Evolutionary conservation across 2,888 invertebrate species (phyloP).

Genomic region (Oxyteleia sp.): DNA sequence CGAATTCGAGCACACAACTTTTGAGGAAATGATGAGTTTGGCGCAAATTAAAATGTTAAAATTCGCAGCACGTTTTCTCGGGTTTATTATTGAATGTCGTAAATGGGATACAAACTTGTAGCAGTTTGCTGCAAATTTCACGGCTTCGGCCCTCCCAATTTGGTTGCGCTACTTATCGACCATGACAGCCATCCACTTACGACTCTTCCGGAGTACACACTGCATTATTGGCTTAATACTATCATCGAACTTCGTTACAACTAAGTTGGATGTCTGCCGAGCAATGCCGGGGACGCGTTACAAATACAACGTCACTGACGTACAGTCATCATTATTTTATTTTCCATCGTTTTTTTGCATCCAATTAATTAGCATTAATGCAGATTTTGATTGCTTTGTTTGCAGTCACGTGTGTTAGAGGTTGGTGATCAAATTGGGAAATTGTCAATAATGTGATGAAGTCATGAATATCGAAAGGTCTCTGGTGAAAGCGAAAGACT

Average conservation of each 20-base stretch:
- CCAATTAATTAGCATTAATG: neutral
- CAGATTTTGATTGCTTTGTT: neutral
- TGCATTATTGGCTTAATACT: constrained; percentile 73
- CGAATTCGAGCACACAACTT: constrained; percentile 42
- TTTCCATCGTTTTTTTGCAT: neutral
- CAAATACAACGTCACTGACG: constrained; percentile 27
- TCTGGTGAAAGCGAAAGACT: too few species aligned
- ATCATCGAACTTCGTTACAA: constrained; percentile 71
- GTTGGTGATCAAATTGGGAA: too few species aligned
- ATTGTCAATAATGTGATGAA: too few species aligned
- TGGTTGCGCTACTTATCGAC: constrained; percentile 66
- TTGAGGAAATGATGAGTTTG: constrained; percentile 49
- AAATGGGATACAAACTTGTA: constrained; percentile 67
- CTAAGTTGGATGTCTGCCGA: constrained; percentile 56
- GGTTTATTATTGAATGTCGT: constrained; percentile 58
- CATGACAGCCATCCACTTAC: constrained; percentile 75
- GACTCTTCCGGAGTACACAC: constrained; percentile 69
- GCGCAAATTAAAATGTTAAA: constrained; percentile 58
- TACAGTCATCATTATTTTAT: constrained; percentile 42
- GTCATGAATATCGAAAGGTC: too few species aligned
- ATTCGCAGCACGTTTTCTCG: constrained; percentile 61
- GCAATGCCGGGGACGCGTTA: constrained; percentile 38
- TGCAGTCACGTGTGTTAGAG: too few species aligned
- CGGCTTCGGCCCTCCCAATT: constrained; percentile 60
- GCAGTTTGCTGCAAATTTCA: constrained; percentile 69